Conservation (phyloP, 2,113 vertebrate genomes). For the Tyto alba region DNA sequence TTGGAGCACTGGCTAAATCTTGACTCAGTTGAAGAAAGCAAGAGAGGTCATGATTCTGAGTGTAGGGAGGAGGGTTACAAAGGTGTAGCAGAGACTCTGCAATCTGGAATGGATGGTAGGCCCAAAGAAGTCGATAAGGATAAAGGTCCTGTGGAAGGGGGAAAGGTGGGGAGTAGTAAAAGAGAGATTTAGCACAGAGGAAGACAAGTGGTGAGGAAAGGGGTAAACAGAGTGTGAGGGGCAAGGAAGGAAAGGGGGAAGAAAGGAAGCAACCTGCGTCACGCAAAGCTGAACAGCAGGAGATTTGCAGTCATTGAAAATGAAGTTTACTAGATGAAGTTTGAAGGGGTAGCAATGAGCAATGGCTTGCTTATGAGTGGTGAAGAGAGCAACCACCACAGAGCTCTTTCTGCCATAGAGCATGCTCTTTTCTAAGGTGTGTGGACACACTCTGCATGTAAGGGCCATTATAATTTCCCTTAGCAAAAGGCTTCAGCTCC, state of each 20-base stretch:
- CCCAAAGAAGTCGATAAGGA: not conserved
- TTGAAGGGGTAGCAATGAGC: not conserved
- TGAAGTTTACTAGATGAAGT: not conserved
- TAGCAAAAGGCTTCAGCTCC: not conserved
- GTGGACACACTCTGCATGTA: not conserved
- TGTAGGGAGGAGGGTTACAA: not conserved
- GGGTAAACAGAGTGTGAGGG: not conserved
- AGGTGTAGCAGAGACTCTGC: not conserved
- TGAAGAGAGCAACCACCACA: not conserved
- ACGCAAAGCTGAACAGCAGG: not conserved
- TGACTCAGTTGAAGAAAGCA: not conserved
- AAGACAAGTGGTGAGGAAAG: not conserved
- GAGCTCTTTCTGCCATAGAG: not conserved
- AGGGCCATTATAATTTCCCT: not conserved
- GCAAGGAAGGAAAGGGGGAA: not conserved
- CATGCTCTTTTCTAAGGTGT: not conserved
- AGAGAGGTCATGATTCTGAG: not conserved
- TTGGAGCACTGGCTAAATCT: not conserved
- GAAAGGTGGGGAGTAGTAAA: not conserved
- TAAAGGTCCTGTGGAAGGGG: not conserved
- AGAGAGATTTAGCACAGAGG: not conserved
- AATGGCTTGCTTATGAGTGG: not conserved
- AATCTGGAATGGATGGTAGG: not conserved
- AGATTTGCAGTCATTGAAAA: not conserved
- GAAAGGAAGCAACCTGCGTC: not conserved